Conservation (phyloP, 2,797 vertebrate genomes). For the Leptatherina wallacei region DNA sequence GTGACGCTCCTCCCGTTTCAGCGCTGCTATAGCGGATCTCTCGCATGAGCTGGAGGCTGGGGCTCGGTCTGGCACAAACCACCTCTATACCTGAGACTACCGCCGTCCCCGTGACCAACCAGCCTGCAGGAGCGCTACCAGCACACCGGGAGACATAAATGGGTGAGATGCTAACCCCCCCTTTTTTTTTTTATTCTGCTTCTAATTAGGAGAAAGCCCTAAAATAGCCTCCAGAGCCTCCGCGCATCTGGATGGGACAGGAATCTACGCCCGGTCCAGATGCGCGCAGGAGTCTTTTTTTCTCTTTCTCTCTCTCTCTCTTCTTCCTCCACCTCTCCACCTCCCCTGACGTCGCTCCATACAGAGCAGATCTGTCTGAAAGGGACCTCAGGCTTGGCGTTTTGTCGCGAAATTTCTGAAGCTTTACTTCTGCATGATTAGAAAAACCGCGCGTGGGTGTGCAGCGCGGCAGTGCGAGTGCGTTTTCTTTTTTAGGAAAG, state of each 20-base stretch:
- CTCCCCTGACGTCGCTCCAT: slow-evolving; percentile 36
- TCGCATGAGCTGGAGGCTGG: slow-evolving; percentile 58
- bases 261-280: slow-evolving; percentile 68
- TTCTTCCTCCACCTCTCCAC: slow-evolving; percentile 20
- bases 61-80: slow-evolving; percentile 54
- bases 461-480: slow-evolving; percentile 8
- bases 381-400: slow-evolving; percentile 17
- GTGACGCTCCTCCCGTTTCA: slow-evolving; percentile 75
- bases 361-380: slow-evolving; percentile 17
- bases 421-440: slow-evolving; percentile 24
- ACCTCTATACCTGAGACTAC: slow-evolving; percentile 38
- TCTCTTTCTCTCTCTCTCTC: too few species aligned
- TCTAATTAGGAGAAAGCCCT: slow-evolving; percentile 21
- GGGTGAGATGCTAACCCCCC: slow-evolving; percentile 67
- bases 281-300: slow-evolving; percentile 68
- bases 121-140: slow-evolving; percentile 56
- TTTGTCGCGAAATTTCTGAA: slow-evolving; percentile 10
- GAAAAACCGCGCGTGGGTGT: slow-evolving; percentile 56
- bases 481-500: slow-evolving; percentile 21
- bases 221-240: slow-evolving; percentile 49
- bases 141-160: slow-evolving; percentile 76
- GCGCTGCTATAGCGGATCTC: slow-evolving; percentile 69
- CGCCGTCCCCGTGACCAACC: slow-evolving; percentile 37
- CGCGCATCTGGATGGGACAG: slow-evolving; percentile 73
- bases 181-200: not conserved